Evolutionary conservation across 2,797 vertebrate genomes (phyloP), one percentile per base, ranked within the genome.

Genomic region (Typhlichthys eigenmanni): DNA sequence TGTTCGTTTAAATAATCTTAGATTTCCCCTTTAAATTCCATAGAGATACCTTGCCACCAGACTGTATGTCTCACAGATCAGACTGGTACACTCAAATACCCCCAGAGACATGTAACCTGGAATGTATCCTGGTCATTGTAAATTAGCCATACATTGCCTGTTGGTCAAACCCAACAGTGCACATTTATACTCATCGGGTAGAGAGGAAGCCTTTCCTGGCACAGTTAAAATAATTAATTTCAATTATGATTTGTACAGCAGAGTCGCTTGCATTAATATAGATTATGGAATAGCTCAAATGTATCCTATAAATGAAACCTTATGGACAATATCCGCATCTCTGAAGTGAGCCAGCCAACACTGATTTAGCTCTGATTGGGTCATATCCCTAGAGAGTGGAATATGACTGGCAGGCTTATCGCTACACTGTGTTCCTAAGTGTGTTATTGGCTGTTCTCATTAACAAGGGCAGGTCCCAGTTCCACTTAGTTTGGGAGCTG

Each of bases 391-490:
- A 12, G 83, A 83, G 86, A 72, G 57, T 52, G 16, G 34, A 60
- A 67, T 61, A 38, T 66, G 76, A 78, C 47, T 79, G 69, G 71
- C 66, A 65, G 64, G 64, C 38, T 72, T 71, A 82, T 84, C 80
- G 61, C 38, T 38, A 13, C 0, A 57, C 50, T 13, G 46, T 58
- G 19, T 52, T 71, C 71, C 68, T 64, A 68, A 13, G 76, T n/a
- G 14, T 62, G 70, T 84, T 80, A 75, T 64, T 78, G 79, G 74
- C 71, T 79, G 69, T 72, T 75, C n/a, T 62, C 64, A 76, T 78
- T 79, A 88, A 81, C 29, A 47, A 80, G 68, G 71, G 65, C 72
- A 70, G 63, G 70, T 74, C 79, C 75, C 75, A 70, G 63, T 78
- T 55, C 69, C 68, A 67, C 65, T 76, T 74, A 69, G 57, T 76